Evolutionary conservation across 2,888 invertebrate species (phyloP).

Genomic region (Drosophila borealis): DNA sequence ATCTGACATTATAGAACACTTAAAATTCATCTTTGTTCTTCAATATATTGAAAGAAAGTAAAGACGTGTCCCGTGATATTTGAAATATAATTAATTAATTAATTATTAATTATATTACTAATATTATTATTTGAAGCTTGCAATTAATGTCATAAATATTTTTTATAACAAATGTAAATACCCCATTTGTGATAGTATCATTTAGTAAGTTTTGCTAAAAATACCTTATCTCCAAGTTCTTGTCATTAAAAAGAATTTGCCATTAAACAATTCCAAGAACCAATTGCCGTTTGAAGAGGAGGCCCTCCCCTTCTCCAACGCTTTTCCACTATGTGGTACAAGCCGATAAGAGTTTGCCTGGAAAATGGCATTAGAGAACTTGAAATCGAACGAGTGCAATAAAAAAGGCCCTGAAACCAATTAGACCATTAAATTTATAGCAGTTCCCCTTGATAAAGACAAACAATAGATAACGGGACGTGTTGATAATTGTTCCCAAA

Average conservation of each 20-base stretch:
- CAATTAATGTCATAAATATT: no score
- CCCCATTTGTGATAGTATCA: no score
- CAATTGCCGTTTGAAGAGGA: no score
- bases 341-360: slow-evolving; percentile 17
- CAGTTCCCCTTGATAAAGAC: slow-evolving; percentile 19
- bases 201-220: neutral
- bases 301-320: no score
- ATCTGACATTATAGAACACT: no score
- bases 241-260: neutral
- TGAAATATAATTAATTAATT: no score
- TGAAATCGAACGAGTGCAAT: slow-evolving; percentile 20
- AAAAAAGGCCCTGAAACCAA: slow-evolving; percentile 3
- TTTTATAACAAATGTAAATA: no score
- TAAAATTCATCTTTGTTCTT: no score
- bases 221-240: slow-evolving; percentile 2
- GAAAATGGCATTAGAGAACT: slow-evolving; percentile 7
- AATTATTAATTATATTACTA: no score
- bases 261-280: slow-evolving; percentile 14
- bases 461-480: slow-evolving; percentile 15
- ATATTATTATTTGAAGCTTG: no score
- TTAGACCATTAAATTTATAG: slow-evolving; percentile 23
- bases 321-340: neutral
- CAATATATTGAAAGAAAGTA: no score
- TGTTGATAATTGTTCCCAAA: slow-evolving; percentile 9
- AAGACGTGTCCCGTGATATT: no score